A percentile compares a stretch with the other conserved stretches of the same genome.
Evolutionary conservation across 2,888 invertebrate species (phyloP).

Genomic region (Dasypolia templi): DNA sequence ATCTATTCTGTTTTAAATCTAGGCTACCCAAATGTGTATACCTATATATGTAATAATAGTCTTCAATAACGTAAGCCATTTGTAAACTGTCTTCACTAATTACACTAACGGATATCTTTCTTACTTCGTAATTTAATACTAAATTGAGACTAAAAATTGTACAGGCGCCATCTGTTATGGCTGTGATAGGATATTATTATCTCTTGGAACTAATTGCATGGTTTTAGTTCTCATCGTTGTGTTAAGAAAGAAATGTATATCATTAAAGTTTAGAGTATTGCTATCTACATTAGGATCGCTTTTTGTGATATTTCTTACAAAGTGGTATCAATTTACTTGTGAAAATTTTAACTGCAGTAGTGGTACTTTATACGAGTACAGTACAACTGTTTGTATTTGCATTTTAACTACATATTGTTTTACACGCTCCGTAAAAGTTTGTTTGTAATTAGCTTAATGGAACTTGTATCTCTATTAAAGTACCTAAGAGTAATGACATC

Average conservation of each 20-base stretch:
- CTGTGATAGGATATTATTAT: slow-evolving; percentile 59
- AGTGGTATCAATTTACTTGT: slow-evolving; percentile 7
- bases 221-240: slow-evolving; percentile 48
- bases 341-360: slow-evolving; percentile 12
- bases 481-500: slow-evolving; percentile 16
- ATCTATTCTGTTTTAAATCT: slow-evolving; percentile 29
- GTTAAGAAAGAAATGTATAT: slow-evolving; percentile 37
- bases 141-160: slow-evolving; percentile 68
- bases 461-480: slow-evolving; percentile 20
- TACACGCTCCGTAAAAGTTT: slow-evolving; percentile 18
- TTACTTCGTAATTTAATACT: slow-evolving; percentile 70
- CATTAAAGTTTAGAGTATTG: slow-evolving; percentile 33
- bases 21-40: slow-evolving; percentile 47
- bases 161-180: slow-evolving; percentile 65
- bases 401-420: slow-evolving; percentile 10
- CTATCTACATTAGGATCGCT: slow-evolving; percentile 23
- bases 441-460: slow-evolving; percentile 2
- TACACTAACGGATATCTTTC: slow-evolving; percentile 59
- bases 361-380: background rate
- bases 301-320: background rate
- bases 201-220: slow-evolving; percentile 47
- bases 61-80: slow-evolving; percentile 65
- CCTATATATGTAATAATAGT: slow-evolving; percentile 58
- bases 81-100: slow-evolving; percentile 70
- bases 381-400: slow-evolving; percentile 1